phyloP scores from a whole-genome alignment of 2,113 vertebrate genomes.

The Gila orcuttii region DNA sequence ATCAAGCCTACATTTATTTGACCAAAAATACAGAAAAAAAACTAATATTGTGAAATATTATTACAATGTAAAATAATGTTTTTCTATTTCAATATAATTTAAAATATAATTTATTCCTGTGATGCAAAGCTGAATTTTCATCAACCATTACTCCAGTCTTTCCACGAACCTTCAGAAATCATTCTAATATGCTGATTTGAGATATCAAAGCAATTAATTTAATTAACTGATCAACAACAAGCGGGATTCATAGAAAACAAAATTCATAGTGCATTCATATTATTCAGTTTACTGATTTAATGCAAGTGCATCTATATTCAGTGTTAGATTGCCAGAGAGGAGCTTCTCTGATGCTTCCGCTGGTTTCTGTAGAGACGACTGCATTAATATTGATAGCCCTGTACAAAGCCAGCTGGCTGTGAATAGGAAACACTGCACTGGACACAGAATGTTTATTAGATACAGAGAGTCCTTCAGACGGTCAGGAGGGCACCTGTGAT shows the following conservation, averaged over 20 bases:
- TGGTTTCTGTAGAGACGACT: slow-evolving; percentile 45
- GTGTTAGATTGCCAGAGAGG: slow-evolving; percentile 39
- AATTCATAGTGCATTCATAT: background rate
- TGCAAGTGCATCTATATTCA: slow-evolving; percentile 32
- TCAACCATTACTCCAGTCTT: too few species aligned
- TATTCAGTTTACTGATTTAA: background rate
- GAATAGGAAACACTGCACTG: slow-evolving; percentile 41
- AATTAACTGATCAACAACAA: background rate
- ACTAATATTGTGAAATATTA: too few species aligned
- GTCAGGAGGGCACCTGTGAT: slow-evolving; percentile 16
- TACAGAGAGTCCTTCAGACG: slow-evolving; percentile 34
- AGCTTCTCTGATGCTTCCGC: slow-evolving; percentile 48
- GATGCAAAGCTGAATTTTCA: too few species aligned
- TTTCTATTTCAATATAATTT: too few species aligned
- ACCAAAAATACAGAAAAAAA: too few species aligned
- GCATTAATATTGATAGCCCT: slow-evolving; percentile 51
- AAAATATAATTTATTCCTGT: too few species aligned
- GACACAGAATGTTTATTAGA: slow-evolving; percentile 31
- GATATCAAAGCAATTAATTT: background rate
- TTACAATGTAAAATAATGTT: too few species aligned
- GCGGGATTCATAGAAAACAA: background rate
- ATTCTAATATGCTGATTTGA: too few species aligned
- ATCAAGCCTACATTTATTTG: too few species aligned
- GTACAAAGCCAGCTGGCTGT: slow-evolving; percentile 34
- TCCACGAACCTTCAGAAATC: too few species aligned